These are phyloP conservation scores for Syngnathus rostellatus DNA, from an alignment of 2,797 vertebrate species.

Conservation along the genomic window DNA sequence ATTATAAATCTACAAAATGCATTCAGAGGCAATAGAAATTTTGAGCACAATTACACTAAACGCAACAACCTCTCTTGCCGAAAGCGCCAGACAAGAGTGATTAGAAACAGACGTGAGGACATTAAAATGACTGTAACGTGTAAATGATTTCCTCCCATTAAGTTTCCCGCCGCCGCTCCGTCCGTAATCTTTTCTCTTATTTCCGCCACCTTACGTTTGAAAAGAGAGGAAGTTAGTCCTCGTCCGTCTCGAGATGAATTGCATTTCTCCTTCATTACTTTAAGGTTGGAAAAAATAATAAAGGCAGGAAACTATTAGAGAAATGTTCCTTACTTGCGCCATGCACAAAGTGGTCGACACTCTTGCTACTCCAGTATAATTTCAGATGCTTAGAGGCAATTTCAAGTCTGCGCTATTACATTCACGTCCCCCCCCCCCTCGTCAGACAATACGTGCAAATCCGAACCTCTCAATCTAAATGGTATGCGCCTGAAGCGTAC, in stretches of 20 bases:
- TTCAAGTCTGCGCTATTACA: slow-evolving; percentile 31
- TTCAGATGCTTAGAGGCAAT: slow-evolving; percentile 23
- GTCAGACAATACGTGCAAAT: slow-evolving; percentile 39
- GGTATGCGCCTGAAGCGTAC: slow-evolving; percentile 17
- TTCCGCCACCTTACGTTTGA: slow-evolving; percentile 59
- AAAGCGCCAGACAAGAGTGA: slow-evolving; percentile 25
- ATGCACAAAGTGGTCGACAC: slow-evolving; percentile 31
- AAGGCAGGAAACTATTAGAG: slow-evolving; percentile 33
- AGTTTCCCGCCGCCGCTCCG: slow-evolving; percentile 57
- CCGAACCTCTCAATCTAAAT: slow-evolving; percentile 40
- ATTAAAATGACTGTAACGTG: slow-evolving; percentile 72
- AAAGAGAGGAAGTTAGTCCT: slow-evolving; percentile 60
- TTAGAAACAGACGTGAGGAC: slow-evolving; percentile 64
- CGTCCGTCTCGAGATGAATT: slow-evolving; percentile 64
- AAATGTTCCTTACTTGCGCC: slow-evolving; percentile 40
- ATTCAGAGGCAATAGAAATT: neutral
- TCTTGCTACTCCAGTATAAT: slow-evolving; percentile 17
- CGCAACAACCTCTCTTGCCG: slow-evolving; percentile 15
- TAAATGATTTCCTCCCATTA: slow-evolving; percentile 75
- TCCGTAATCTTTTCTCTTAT: slow-evolving; percentile 73
- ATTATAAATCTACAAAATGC: too few species aligned
- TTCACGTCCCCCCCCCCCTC: slow-evolving; percentile 18
- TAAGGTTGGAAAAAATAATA: slow-evolving; percentile 35
- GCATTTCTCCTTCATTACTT: slow-evolving; percentile 64
- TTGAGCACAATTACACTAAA: slow-evolving; percentile 12